phyloP scores from a whole-genome alignment of 2,888 invertebrate genomes.

The Monochamus alternatus region DNA sequence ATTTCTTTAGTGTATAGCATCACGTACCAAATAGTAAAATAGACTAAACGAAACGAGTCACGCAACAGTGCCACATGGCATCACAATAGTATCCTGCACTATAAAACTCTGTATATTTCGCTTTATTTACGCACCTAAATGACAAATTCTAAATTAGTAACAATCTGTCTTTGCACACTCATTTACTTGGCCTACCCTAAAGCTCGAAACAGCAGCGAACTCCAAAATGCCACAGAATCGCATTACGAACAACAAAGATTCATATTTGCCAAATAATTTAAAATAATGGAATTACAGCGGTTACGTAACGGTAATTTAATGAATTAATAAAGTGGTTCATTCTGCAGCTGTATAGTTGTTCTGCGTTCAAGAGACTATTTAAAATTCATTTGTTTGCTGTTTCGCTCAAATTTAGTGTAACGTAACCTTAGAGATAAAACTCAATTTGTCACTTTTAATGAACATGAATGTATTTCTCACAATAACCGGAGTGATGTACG shows the following conservation, averaged over 20 bases:
- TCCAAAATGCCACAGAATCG: background rate
- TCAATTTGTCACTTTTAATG: conserved; percentile 50
- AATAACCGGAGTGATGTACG: conserved; percentile 32
- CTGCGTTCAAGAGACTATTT: conserved; percentile 13
- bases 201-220: too few species aligned
- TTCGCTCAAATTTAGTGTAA: conserved; percentile 38
- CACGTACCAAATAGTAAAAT: too few species aligned
- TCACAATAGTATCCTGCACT: too few species aligned
- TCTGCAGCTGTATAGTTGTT: background rate
- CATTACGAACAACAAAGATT: background rate
- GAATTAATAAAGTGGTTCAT: conserved; percentile 11
- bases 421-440: conserved; percentile 38
- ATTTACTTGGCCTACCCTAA: too few species aligned
- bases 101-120: too few species aligned
- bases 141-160: too few species aligned
- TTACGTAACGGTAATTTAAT: conserved; percentile 9
- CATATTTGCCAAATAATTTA: conserved; percentile 7
- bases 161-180: too few species aligned
- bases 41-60: too few species aligned
- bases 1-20: too few species aligned
- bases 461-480: conserved; percentile 45
- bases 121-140: too few species aligned
- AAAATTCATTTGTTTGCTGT: conserved; percentile 11
- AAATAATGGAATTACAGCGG: conserved; percentile 2
- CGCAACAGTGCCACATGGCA: too few species aligned